Percentiles rank a stretch among this genome's conserved stretches.
Conservation (phyloP, 2,888 invertebrate genomes). For the Aporophyla lueneburgensis region DNA sequence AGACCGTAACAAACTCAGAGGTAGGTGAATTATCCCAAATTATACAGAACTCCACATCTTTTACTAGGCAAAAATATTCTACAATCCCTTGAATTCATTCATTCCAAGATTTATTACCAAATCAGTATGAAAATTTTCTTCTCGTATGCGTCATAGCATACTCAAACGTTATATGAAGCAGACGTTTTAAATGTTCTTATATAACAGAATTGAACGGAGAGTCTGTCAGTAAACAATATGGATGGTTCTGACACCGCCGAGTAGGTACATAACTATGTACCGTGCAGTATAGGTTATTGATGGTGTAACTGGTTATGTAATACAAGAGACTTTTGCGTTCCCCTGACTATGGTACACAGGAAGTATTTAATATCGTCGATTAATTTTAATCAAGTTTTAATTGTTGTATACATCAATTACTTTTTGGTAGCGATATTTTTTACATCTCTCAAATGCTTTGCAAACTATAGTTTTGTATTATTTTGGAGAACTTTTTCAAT, state of each 20-base stretch:
- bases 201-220: slow-evolving; percentile 25
- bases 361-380: background rate
- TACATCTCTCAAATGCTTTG: too few relatives aligned
- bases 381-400: too few relatives aligned
- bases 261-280: background rate
- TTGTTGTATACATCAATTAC: too few relatives aligned
- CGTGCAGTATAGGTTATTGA: background rate
- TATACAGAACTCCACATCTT: background rate
- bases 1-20: background rate
- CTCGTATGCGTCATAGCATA: background rate
- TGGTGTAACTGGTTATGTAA: background rate
- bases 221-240: slow-evolving; percentile 7
- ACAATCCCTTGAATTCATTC: background rate
- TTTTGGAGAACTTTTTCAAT: too few relatives aligned
- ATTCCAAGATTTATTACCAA: slow-evolving; percentile 2
- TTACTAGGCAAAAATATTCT: background rate
- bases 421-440: too few relatives aligned
- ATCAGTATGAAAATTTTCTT: slow-evolving; percentile 2
- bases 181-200: slow-evolving; percentile 18
- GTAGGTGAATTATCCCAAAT: background rate
- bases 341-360: background rate
- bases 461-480: too few relatives aligned
- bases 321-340: background rate
- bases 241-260: slow-evolving; percentile 11
- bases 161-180: slow-evolving; percentile 10